Evolutionary conservation across 2,113 vertebrate species (phyloP), one percentile per base, ranked within the genome.

Genomic region (Zosterops japonicus): DNA sequence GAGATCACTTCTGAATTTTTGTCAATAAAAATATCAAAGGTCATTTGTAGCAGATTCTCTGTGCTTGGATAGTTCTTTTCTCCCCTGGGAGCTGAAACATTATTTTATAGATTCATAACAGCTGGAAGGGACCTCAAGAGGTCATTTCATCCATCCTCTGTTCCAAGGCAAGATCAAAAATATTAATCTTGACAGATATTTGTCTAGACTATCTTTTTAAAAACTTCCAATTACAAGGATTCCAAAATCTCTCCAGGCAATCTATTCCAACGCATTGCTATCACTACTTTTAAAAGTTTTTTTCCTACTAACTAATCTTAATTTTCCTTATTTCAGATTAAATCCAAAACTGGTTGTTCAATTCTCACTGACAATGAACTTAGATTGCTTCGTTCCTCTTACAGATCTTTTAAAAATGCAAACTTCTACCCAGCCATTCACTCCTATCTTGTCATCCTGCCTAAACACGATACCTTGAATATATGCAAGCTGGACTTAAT

Each of bases 21-120:
- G 87, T 84, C 84, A 94, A 85, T 89, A 75, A 94, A 95, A 94
- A 89, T 93, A 88, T 81, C 88, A 96, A 86, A 93, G 92, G 79
- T 95, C 55, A 93, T 78, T 90, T 93, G 47, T 50, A 85, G 81
- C 46, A 95, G 56, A 92, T 90, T 88, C 57, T 80, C 44, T 71
- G n/a, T 86, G 92, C 83, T 92, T 93, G 71, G 39, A 50, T 83
- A 83, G 59, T 35, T 91, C 36, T 83, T 86, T 90, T 77, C 21
- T 88, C 49, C 85, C 79, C 68, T 87, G 50, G 44, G 85, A 94
- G 42, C 42, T 70, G 83, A 93, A 96, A 90, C 41, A 79, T 53
- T 79, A 80, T 87, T 93, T 96, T 79, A 79, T 42, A 92, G 46
- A 92, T 92, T 90, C 68, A 83, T 63, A 88, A 83, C 46, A 15